Conservation (phyloP, 2,797 vertebrate genomes). For the Malacoraja senta region DNA sequence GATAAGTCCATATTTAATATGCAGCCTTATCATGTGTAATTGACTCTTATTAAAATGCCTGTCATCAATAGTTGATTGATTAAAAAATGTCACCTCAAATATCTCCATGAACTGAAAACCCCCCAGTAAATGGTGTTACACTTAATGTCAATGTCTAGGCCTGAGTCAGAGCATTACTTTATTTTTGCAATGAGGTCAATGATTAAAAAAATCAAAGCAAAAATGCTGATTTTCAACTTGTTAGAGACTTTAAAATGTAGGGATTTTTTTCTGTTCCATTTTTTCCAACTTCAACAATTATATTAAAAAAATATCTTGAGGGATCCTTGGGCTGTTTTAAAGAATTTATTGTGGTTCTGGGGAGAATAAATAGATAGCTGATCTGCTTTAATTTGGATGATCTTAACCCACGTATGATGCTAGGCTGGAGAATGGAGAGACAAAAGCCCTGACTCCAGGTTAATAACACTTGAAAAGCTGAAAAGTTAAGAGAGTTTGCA, state of each 20-base stretch:
- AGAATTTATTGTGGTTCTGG: not conserved
- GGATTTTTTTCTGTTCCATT: not conserved
- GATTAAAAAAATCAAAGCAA: not conserved
- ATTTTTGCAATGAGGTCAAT: not conserved
- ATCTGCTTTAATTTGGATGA: not conserved
- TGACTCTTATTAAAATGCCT: not conserved
- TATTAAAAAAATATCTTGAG: not conserved
- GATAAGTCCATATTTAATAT: not conserved
- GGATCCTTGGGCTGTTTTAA: not conserved
- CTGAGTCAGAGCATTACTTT: not conserved
- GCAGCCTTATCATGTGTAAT: not conserved
- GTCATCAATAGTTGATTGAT: not conserved
- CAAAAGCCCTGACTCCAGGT: not conserved
- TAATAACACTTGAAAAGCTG: not conserved
- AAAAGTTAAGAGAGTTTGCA: not conserved
- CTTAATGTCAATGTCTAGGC: not conserved
- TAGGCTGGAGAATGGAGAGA: no score
- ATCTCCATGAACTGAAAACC: not conserved
- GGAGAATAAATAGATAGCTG: not conserved
- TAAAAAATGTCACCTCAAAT: not conserved
- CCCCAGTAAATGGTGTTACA: not conserved
- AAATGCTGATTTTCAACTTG: not conserved
- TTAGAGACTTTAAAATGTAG: not conserved
- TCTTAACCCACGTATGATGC: not conserved
- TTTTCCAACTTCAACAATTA: not conserved